Evolutionary conservation across 2,113 vertebrate species (phyloP), one percentile per base, ranked within the genome.

Genomic region (Phalacrocorax aristotelis): DNA sequence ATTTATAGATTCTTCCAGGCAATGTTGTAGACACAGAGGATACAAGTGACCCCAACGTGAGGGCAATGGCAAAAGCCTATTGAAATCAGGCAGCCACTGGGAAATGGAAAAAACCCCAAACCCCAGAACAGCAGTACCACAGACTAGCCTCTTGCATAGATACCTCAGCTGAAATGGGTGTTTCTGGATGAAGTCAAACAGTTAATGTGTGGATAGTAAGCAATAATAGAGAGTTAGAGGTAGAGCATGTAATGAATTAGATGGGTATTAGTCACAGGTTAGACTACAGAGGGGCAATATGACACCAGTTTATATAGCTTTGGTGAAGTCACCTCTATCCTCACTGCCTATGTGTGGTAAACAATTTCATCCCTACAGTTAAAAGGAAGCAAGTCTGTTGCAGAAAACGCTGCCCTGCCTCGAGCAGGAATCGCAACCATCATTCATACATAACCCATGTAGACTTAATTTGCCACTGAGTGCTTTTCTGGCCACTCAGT

Each of bases 11-110:
- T 66, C 15, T 66, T 87, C 72, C 54, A 75, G 65, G 64, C 30
- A 71, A 57, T 60, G 19, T 12, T 38, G 60, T 32, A 70, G 75
- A 21, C 27, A 25, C 10, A 44, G 36, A 80, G 36, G 42, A 18
- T 36, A 29, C 0, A 9, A 65, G 72, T 78, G 74, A 57, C 16
- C 27, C 58, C 66, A 7, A 27, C 29, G 34, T 0, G 1, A 22
- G 22, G 58, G 49, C 27, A 91, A 5, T 32, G 49, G 40, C 34
- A 52, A 51, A n/a, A 82, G 44, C 44, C 16, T 21, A 49, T 3
- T 75, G 77, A 52, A 70, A 68, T 83, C 62, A 70, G 44, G 7
- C 3, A 32, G 29, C 13, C 32, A 55, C 52, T 62, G 52, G 48
- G 52, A 87, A 85, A 57, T 16, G 46, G n/a, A 17, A 19, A 36